Conservation (phyloP, 2,888 invertebrate genomes). For the Ethmia dodecea region DNA sequence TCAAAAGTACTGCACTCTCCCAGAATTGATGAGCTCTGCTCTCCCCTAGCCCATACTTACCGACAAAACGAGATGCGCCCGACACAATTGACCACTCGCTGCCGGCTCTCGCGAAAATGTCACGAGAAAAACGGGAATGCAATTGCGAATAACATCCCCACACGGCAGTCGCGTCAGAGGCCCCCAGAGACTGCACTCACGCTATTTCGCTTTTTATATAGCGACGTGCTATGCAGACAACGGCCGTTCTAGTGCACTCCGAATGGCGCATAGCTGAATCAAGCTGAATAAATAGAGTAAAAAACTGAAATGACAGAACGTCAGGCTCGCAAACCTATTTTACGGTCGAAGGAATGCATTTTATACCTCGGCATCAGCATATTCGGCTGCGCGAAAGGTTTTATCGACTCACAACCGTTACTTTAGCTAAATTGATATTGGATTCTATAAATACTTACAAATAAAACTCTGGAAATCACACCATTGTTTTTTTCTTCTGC, state of each 20-base stretch:
- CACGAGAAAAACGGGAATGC: constrained; percentile 24
- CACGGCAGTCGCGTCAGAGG: constrained; percentile 31
- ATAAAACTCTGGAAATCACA: constrained; percentile 77
- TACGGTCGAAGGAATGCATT: constrained; percentile 32
- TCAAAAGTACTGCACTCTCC: constrained; percentile 21
- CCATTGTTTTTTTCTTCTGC: constrained; percentile 77
- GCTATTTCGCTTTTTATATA: constrained; percentile 42
- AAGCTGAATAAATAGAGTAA: constrained; percentile 70
- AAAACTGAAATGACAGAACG: constrained; percentile 70
- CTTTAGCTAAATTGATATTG: constrained; percentile 59
- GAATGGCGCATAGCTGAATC: constrained; percentile 73
- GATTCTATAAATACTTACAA: constrained; percentile 78
- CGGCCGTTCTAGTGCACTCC: constrained; percentile 59
- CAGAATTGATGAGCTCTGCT: constrained; percentile 25
- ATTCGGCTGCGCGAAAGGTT: constrained; percentile 37
- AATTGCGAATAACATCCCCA: constrained; percentile 27
- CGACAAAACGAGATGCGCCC: constrained; percentile 41
- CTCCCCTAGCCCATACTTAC: constrained; percentile 33
- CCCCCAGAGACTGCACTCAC: constrained; percentile 43
- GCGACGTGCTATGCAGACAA: constrained; percentile 52
- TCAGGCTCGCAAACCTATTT: constrained; percentile 49
- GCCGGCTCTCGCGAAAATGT: constrained; percentile 43
- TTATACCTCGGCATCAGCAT: constrained; percentile 50
- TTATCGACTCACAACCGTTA: constrained; percentile 47
- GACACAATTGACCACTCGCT: constrained; percentile 43